Conservation (phyloP, 92 coral and sea anemone genomes). For the Muricea muricata region DNA sequence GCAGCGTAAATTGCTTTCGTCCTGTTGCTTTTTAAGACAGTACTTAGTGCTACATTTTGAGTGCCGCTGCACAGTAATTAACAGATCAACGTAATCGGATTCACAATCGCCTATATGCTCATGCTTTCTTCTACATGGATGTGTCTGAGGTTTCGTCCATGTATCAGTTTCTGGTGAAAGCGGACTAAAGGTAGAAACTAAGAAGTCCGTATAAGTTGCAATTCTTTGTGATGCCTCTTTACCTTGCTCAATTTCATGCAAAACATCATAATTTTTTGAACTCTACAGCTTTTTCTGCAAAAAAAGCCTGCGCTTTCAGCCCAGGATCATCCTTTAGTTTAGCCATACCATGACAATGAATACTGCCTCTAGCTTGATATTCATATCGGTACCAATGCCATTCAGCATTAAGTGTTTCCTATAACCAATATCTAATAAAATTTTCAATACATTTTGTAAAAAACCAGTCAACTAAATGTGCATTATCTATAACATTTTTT, state of each 20-base stretch:
- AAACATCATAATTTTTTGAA: neutral
- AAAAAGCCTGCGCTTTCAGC: neutral
- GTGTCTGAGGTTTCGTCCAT: slow-evolving; percentile 59
- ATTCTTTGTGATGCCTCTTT: slow-evolving; percentile 58
- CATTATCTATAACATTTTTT: neutral
- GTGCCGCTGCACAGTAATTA: slow-evolving; percentile 66
- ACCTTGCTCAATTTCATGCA: slow-evolving; percentile 32
- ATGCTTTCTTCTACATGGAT: slow-evolving; percentile 59
- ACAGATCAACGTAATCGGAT: slow-evolving; percentile 48
- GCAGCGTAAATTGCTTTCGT: slow-evolving; percentile 44
- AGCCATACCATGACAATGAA: neutral
- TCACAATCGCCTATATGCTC: slow-evolving; percentile 30
- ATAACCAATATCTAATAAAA: neutral
- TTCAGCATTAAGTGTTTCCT: neutral
- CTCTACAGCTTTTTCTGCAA: neutral
- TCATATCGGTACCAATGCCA: neutral
- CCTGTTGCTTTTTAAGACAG: slow-evolving; percentile 42
- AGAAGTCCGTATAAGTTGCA: slow-evolving; percentile 55
- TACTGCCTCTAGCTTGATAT: neutral
- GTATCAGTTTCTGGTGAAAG: slow-evolving; percentile 10
- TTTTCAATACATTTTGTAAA: neutral
- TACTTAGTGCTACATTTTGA: slow-evolving; percentile 63
- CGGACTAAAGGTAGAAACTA: slow-evolving; percentile 56
- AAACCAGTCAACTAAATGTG: neutral
- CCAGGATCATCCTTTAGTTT: neutral